phyloP scores from a whole-genome alignment of 2,888 invertebrate genomes.

The Rugalucina vietnamica region DNA sequence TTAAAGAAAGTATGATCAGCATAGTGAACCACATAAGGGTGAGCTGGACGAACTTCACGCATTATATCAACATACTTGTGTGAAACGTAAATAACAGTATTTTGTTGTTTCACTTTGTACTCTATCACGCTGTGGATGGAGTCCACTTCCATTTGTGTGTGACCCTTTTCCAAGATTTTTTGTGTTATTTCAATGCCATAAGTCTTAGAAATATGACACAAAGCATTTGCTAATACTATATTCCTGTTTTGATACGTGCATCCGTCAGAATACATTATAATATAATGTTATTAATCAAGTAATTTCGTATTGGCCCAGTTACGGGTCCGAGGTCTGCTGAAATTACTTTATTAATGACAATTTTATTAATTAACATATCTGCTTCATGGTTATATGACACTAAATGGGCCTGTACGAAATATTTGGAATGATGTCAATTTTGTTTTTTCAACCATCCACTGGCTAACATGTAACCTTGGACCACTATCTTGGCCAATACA shows the following conservation, averaged over 20 bases:
- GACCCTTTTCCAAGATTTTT: conserved; percentile 43
- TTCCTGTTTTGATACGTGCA: no score
- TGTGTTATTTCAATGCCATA: conserved; percentile 34
- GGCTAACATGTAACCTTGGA: no score
- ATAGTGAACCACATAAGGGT: conserved; percentile 38
- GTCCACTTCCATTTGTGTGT: conserved; percentile 57
- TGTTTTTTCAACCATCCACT: no score
- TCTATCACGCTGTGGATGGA: conserved; percentile 45
- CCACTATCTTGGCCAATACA: no score
- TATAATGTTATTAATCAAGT: no score
- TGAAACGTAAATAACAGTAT: conserved; percentile 38
- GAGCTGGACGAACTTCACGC: background rate
- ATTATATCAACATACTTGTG: conserved; percentile 38
- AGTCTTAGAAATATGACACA: conserved; percentile 19
- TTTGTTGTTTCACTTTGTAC: conserved; percentile 26
- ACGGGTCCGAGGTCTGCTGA: no score
- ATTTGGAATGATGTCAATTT: no score
- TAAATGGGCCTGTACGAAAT: no score
- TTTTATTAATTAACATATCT: no score
- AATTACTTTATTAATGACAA: no score
- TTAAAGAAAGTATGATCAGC: conserved; percentile 35
- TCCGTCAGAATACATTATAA: conserved; percentile 45
- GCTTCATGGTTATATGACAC: no score
- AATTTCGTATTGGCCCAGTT: no score
- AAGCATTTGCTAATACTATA: conserved; percentile 42